Evolutionary conservation across 2,888 invertebrate genomes (phyloP).

Genomic region (Lysandra coridon): DNA sequence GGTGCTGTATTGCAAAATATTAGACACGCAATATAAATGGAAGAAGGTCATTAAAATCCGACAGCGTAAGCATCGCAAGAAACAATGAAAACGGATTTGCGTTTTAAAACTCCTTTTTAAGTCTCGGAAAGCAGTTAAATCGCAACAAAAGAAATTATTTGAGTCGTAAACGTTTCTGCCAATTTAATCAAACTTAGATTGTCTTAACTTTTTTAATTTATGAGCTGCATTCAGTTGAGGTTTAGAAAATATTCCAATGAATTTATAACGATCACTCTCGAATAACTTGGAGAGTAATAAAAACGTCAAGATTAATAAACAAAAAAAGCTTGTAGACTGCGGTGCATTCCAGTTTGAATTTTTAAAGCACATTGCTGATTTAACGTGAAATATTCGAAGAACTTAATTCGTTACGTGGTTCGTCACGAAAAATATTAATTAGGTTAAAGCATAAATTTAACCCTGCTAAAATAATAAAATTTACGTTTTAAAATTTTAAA

Average conservation of each 20-base stretch:
- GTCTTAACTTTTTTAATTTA: constrained; percentile 1
- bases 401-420: background rate
- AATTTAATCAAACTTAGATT: constrained; percentile 3
- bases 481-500: background rate
- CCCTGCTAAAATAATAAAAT: background rate
- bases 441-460: background rate
- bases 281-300: background rate
- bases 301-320: constrained; percentile 12
- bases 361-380: background rate
- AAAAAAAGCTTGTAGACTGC: background rate
- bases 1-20: background rate
- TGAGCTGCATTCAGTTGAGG: background rate
- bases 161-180: background rate
- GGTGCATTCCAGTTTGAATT: background rate
- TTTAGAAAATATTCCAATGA: background rate
- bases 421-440: background rate
- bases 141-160: constrained; percentile 5
- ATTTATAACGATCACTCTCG: background rate
- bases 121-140: constrained; percentile 11
- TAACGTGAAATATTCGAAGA: background rate
- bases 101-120: background rate
- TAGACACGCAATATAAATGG: background rate
- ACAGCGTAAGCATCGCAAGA: background rate
- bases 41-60: background rate
- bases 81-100: background rate